Percentiles rank a stretch among this genome's conserved stretches.
These are phyloP conservation scores for Alcis repandata DNA, from an alignment of 2,888 invertebrate species.

Conservation along the genomic window DNA sequence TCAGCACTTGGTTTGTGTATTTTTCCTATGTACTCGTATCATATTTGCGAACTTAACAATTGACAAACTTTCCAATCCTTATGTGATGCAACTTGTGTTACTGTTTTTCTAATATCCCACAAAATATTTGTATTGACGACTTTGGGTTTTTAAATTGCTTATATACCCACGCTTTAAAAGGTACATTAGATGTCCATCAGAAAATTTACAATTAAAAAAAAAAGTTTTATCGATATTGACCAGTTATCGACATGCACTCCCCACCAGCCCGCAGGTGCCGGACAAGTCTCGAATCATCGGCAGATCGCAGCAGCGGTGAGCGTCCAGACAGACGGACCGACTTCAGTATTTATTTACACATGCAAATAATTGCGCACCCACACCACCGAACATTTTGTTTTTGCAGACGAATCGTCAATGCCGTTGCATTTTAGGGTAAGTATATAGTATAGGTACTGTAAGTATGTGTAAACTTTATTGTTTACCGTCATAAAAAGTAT, in stretches of 20 bases:
- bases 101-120: too few relatives aligned
- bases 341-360: constrained; percentile 75
- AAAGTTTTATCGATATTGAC: constrained; percentile 33
- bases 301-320: constrained; percentile 26
- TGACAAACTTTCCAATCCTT: too few relatives aligned
- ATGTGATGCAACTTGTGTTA: too few relatives aligned
- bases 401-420: constrained; percentile 42
- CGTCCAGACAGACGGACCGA: constrained; percentile 44
- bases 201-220: not conserved
- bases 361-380: constrained; percentile 64
- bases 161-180: too few relatives aligned
- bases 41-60: too few relatives aligned
- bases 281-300: constrained; percentile 36
- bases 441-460: too few relatives aligned
- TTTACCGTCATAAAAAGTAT: constrained; percentile 1
- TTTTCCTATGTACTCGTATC: too few relatives aligned
- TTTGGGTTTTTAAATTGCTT: not conserved
- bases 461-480: constrained; percentile 26
- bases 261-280: constrained; percentile 47
- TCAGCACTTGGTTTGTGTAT: too few relatives aligned
- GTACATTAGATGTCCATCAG: not conserved
- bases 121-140: too few relatives aligned
- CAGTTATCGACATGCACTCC: constrained; percentile 34
- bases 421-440: constrained; percentile 21
- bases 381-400: constrained; percentile 37